These are phyloP conservation scores for Todiramphus chloris DNA, from an alignment of 2,113 vertebrate species.

Conservation along the genomic window DNA sequence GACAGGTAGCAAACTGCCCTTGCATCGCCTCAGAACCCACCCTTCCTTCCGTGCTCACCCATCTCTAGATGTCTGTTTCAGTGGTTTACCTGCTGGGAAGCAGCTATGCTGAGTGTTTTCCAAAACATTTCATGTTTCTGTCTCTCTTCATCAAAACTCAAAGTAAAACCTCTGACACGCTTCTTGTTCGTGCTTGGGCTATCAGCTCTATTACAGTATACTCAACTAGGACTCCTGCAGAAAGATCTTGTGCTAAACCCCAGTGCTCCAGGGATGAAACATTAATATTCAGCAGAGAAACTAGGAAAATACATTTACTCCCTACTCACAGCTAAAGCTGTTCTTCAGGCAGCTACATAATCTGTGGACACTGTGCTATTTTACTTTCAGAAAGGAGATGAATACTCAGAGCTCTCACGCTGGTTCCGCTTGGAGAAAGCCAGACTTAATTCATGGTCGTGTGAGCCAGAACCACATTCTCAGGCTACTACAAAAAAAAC, in stretches of 20 bases:
- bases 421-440: not conserved
- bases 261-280: not conserved
- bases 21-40: not conserved
- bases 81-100: not conserved
- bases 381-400: slow-evolving; percentile 3
- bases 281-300: slow-evolving; percentile 34
- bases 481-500: not conserved
- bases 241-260: not conserved
- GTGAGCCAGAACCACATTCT: accelerated
- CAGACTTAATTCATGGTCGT: not conserved
- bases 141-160: not conserved
- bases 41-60: not conserved
- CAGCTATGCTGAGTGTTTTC: not conserved
- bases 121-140: not conserved
- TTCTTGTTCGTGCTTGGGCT: not conserved
- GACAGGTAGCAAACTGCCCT: not conserved
- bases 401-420: not conserved
- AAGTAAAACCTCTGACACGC: not conserved
- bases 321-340: slow-evolving; percentile 21
- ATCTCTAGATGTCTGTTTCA: not conserved
- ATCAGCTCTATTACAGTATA: not conserved
- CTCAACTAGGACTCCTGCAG: not conserved
- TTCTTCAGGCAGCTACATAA: slow-evolving; percentile 38
- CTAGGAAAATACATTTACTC: slow-evolving; percentile 34
- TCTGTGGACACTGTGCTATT: slow-evolving; percentile 14